Evolutionary conservation across 2,797 vertebrate species (phyloP).

Genomic region (Anguilla pacifica): DNA sequence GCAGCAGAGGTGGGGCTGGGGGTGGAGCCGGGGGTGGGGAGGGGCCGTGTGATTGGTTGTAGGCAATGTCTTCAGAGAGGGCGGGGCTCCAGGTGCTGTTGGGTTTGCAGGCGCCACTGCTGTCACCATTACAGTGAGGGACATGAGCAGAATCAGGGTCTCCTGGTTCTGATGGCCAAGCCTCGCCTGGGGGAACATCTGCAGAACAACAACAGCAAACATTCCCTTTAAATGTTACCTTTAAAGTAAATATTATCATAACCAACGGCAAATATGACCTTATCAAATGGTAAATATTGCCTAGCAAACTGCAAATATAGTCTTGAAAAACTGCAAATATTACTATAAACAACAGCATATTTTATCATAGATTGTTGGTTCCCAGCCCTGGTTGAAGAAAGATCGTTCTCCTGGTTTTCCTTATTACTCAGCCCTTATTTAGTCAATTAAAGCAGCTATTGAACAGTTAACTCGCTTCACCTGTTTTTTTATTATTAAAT

Average conservation of each 20-base stretch:
- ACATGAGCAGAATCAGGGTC: slow-evolving; percentile 46
- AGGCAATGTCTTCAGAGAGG: slow-evolving; percentile 54
- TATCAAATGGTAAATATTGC: neutral
- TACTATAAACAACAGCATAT: too few species aligned
- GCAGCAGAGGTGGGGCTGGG: slow-evolving; percentile 71
- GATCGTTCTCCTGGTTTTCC: neutral
- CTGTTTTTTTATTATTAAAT: neutral
- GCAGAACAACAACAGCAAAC: slow-evolving; percentile 26
- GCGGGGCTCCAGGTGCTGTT: slow-evolving; percentile 59
- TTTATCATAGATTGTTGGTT: neutral
- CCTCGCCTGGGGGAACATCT: slow-evolving; percentile 39
- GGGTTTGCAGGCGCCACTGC: slow-evolving; percentile 63
- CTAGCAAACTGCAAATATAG: neutral
- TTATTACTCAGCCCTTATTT: neutral
- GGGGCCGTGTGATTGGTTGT: slow-evolving; percentile 61
- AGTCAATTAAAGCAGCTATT: neutral
- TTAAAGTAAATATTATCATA: neutral
- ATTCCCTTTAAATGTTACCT: neutral
- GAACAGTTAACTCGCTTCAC: neutral
- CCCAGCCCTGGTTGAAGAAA: neutral
- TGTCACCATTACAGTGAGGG: slow-evolving; percentile 63
- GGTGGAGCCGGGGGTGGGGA: slow-evolving; percentile 39
- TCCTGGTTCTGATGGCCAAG: slow-evolving; percentile 37
- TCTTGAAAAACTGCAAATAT: neutral
- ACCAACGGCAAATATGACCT: neutral